phyloP scores from a whole-genome alignment of 1,140 invertebrate species.

The Magallana ariakensis region DNA sequence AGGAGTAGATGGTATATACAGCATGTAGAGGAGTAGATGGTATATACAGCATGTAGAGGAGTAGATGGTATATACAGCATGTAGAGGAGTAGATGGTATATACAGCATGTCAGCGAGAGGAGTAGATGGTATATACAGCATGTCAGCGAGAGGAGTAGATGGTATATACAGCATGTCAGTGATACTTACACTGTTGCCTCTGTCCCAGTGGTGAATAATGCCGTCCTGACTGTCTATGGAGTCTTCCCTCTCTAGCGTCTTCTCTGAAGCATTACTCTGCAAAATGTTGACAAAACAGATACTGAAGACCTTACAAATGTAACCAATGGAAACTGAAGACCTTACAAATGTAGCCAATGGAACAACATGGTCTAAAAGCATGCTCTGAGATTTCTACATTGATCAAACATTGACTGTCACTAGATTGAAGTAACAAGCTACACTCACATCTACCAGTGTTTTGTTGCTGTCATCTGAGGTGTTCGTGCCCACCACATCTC shows the following conservation, averaged over 20 bases:
- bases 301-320: no score
- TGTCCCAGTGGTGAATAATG: constrained; percentile 81
- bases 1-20: no score
- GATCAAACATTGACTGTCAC: not conserved
- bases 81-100: no score
- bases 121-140: constrained; percentile 55
- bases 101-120: constrained; percentile 51
- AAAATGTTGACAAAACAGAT: not conserved
- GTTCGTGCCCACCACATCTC: constrained; percentile 85
- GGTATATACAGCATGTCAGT: no score
- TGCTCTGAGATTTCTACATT: not conserved
- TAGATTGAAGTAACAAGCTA: not conserved
- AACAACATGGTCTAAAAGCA: not conserved
- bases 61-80: no score
- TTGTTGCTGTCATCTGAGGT: constrained; percentile 91
- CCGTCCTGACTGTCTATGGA: constrained; percentile 89
- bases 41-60: no score
- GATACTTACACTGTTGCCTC: constrained; percentile 89
- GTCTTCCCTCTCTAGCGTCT: constrained; percentile 89
- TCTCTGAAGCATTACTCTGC: constrained; percentile 87
- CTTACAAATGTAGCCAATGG: not conserved
- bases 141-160: no score
- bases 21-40: no score
- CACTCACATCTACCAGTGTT: constrained; percentile 83
- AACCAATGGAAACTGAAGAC: not conserved